Evolutionary conservation across 2,888 invertebrate species (phyloP), one percentile per base, ranked within the genome.

Genomic region (Drosophila falleni): DNA sequence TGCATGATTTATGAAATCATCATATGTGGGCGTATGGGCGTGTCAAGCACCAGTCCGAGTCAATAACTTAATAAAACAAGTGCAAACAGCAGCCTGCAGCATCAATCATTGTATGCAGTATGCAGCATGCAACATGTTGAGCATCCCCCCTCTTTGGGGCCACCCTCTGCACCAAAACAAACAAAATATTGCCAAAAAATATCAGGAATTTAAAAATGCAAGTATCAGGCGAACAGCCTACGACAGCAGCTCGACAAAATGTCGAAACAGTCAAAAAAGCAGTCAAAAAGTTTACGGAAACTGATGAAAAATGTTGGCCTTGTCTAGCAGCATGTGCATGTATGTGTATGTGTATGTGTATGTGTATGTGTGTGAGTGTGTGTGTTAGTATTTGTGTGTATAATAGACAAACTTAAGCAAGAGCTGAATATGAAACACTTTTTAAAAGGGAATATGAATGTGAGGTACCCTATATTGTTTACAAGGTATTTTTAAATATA

Each of bases 191-290:
- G 35, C 13, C 35, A 23, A 58, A 78, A 74, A 74, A 59, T 62
- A 13, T 8, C 23, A 39, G 33, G 63, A 75, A 73, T 79, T 78
- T 39, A 81, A 81, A 81, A 81, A 80, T 71, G 19, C 69, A 74
- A 64, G 37, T 77, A 74, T 51, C 81, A 81, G 81, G 77, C 72
- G 63, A 49, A 59, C 81, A 81, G 79, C 10, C 46, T 33, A 37
- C 46, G 41, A 50, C 35, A 74, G 65, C 46, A 74, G 76, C 77
- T 65, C 67, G 68, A 49, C 65, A 49, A 50, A 69, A 26, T 51
- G 31, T 56, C 44, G 54, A 56, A 61, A 60, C 42, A 46, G 61
- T 23, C n/a, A n/a, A n/a, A n/a, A n/a, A n/a, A n/a, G 13, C 53
- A 63, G 42, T 2, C 51, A 41, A 63, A 75, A 61, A 69, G 35